A percentile compares a stretch with the other conserved stretches of the same genome.
phyloP scores from a whole-genome alignment of 2,113 vertebrate species.

The Oreochromis aureus region DNA sequence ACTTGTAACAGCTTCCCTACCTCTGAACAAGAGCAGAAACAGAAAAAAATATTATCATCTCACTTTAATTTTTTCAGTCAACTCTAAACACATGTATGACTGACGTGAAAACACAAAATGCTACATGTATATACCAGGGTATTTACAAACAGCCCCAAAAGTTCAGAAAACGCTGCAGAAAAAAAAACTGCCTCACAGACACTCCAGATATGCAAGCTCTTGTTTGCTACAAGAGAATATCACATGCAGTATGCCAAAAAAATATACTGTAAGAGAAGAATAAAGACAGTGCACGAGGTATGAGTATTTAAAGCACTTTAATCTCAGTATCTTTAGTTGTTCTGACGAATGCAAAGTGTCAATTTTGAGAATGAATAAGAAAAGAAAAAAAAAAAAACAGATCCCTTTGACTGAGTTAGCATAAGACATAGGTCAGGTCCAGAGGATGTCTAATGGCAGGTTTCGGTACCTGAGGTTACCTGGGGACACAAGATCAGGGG shows the following conservation, averaged over 20 bases:
- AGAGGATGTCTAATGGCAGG: not conserved
- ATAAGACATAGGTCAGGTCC: not conserved
- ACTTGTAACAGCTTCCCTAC: constrained; percentile 92
- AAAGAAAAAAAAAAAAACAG: not conserved
- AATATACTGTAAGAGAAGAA: not conserved
- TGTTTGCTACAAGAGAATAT: not conserved
- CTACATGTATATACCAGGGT: not conserved
- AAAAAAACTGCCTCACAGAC: not conserved
- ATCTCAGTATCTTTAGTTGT: not conserved
- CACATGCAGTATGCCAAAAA: not conserved
- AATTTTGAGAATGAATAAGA: not conserved
- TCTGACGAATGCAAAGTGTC: not conserved
- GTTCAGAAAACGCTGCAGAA: not conserved
- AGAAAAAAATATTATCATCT: not conserved
- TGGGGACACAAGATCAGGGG: not conserved
- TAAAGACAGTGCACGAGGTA: not conserved
- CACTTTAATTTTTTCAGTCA: not conserved
- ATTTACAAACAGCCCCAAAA: not conserved
- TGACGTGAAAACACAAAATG: not conserved
- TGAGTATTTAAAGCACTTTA: not conserved
- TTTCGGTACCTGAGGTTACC: not conserved
- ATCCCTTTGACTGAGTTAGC: not conserved
- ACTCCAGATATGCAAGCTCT: not conserved
- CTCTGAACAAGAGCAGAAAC: constrained; percentile 70
- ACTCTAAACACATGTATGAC: not conserved